phyloP scores from a whole-genome alignment of 2,888 invertebrate genomes.

The Meandrusa payeni region DNA sequence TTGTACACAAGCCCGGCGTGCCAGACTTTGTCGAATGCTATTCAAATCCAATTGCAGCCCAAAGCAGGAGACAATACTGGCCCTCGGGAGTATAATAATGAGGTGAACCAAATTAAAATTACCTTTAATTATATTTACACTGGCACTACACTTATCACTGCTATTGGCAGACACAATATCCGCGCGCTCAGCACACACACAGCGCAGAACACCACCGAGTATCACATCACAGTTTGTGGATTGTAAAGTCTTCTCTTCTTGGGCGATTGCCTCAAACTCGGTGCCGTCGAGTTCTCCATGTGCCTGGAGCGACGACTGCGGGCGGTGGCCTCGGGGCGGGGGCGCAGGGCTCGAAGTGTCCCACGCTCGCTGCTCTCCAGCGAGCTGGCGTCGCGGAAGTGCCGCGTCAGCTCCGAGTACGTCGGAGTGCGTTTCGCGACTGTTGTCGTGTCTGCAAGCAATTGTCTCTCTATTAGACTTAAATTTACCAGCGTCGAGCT shows the following conservation, averaged over 20 bases:
- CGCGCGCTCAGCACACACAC: neutral
- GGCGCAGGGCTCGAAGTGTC: neutral
- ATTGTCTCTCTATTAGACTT: too few relatives aligned
- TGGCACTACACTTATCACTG: too few relatives aligned
- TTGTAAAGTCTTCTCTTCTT: constrained; percentile 1
- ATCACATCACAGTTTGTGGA: neutral
- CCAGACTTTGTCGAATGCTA: too few relatives aligned
- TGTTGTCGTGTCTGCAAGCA: neutral
- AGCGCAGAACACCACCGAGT: neutral
- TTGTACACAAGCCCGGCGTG: too few relatives aligned
- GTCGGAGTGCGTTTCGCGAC: constrained; percentile 1
- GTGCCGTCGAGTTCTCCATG: neutral
- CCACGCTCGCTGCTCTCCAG: neutral
- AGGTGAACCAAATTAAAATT: too few relatives aligned
- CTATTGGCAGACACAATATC: too few relatives aligned
- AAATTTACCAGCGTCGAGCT: neutral
- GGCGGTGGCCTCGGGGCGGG: neutral
- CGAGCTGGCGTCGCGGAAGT: neutral
- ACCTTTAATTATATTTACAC: too few relatives aligned
- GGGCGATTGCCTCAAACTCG: neutral
- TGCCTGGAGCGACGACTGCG: neutral
- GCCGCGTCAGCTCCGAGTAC: neutral
- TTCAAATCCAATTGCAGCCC: too few relatives aligned
- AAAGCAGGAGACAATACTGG: too few relatives aligned
- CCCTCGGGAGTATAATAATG: too few relatives aligned